Base-by-base conservation (phyloP, 2,797 vertebrate genomes). In the Coracias cyanogaster region DNA sequence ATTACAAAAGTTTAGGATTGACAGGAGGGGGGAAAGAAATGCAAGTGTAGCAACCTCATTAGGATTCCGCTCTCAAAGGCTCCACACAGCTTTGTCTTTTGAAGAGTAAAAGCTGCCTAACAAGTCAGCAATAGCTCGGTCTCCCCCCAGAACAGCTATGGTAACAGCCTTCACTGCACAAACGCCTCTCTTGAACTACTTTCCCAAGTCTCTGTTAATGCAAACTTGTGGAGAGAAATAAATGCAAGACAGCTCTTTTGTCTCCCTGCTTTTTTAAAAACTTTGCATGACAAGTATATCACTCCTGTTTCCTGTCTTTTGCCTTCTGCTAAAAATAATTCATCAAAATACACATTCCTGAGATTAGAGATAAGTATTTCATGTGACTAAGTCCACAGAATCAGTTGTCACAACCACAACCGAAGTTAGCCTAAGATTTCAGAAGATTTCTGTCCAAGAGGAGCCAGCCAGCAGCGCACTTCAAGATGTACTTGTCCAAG, bases 181-280 rank as follows among this genome's bases (percentile, higher is more conserved):
- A 97, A 92, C 84, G 87, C 16, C n/a, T 95, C 95, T 87, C 83
- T 67, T 93, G 91, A 95, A 66, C 90, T 94, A 73, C 86, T 95
- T 96, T 92, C 93, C 95, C 89, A 96, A 90, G 80, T 89, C 45
- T 79, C 35, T 2, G 9, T 82, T 78, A 86, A 94, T 77, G 71
- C 16, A 4, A 82, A 96, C 93, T 86, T 96, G 29, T 20, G 58
- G 83, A 93, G 73, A 62, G 86, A 93, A 96, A 93, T 76, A 86
- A 90, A 92, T 84, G 91, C 89, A 86, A 82, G 90, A 74, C 93
- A 93, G 82, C 62, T 92, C 90, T 92, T 97, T 94, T 95, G 95
- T 96, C 83, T 91, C 48, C 70, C 57, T 55, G 43, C 22, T 28
- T 86, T 60, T 92, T 84, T 45, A 66, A 95, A 66, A 33, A 28